Evolutionary conservation across 1,140 invertebrate species (phyloP).

Genomic region (Acyrthosiphon pisum): DNA sequence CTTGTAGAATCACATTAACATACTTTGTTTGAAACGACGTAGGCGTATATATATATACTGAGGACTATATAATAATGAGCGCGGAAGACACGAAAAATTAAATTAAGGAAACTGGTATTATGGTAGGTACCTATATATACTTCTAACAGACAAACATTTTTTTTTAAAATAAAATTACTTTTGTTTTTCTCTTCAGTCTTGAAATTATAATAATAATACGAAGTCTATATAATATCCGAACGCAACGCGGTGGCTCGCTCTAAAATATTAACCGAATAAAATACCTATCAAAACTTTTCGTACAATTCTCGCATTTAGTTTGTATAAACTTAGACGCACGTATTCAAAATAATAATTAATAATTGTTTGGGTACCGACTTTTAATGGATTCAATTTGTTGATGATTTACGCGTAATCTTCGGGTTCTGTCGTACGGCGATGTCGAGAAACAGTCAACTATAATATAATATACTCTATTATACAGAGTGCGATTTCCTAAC

Average conservation of each 20-base stretch:
- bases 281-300: background rate
- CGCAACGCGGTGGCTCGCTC: background rate
- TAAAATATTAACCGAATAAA: background rate
- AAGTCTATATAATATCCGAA: background rate
- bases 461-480: no score
- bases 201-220: background rate
- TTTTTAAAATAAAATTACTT: background rate
- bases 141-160: background rate
- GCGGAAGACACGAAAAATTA: background rate
- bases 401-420: background rate
- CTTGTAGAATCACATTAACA: background rate
- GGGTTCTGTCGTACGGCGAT: background rate
- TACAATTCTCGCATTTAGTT: background rate
- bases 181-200: background rate
- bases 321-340: background rate
- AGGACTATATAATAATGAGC: background rate
- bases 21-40: background rate
- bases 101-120: background rate
- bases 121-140: background rate
- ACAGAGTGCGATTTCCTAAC: background rate
- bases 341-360: conserved; percentile 7
- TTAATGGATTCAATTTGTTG: background rate
- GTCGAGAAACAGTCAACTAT: background rate
- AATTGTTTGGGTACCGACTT: background rate
- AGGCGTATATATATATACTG: no score